phyloP scores from a whole-genome alignment of 2,797 vertebrate genomes.

The Tachyglossus aculeatus region DNA sequence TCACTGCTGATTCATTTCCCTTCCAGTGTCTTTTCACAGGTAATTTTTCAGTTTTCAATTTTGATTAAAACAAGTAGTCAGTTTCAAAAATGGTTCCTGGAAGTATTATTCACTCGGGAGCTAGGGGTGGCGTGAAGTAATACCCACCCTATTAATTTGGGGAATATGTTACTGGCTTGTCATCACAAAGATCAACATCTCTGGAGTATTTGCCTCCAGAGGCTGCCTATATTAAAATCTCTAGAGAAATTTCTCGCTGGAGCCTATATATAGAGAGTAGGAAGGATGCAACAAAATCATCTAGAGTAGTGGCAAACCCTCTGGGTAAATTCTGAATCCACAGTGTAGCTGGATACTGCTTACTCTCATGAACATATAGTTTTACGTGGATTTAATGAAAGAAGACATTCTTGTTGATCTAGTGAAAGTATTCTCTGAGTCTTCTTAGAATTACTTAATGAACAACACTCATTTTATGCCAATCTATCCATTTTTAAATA shows the following conservation, averaged over 20 bases:
- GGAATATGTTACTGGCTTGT: no score
- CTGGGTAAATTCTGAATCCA: fast-evolving
- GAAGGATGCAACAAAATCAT: not conserved
- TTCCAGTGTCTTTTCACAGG: no score
- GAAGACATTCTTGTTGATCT: no score
- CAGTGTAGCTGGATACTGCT: not conserved
- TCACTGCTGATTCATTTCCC: no score
- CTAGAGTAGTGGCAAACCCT: not conserved
- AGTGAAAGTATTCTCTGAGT: not conserved
- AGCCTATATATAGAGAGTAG: not conserved
- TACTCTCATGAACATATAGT: fast-evolving
- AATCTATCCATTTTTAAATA: no score
- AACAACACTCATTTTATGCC: no score
- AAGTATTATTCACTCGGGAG: no score
- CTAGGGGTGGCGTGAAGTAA: no score
- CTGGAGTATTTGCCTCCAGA: not conserved
- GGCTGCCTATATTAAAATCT: not conserved
- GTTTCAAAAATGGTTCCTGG: not conserved
- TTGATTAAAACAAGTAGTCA: not conserved
- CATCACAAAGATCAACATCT: not conserved
- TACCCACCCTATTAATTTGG: no score
- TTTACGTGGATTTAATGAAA: not conserved
- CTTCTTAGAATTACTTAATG: not conserved
- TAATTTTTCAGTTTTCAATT: not conserved
- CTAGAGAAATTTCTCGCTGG: not conserved